Percentiles rank a stretch among this genome's conserved stretches.
Conservation (phyloP, 2,888 invertebrate species). For the Phortica okadai region DNA sequence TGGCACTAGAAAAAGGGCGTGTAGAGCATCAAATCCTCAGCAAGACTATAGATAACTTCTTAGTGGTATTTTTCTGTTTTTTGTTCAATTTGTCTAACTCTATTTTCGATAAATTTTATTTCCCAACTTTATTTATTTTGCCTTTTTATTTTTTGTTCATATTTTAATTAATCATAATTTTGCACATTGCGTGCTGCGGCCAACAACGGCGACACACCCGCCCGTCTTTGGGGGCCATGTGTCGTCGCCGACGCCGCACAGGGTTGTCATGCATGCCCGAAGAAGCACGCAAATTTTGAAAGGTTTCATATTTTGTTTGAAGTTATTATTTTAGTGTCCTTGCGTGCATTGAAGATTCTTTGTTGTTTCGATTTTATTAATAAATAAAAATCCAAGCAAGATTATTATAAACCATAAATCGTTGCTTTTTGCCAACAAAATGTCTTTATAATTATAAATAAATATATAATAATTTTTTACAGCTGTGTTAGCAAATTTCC, state of each 20-base stretch:
- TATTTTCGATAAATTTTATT: conserved; percentile 18
- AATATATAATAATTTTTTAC: background rate
- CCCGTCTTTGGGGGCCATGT: background rate
- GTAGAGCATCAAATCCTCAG: too few species aligned
- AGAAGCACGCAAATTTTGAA: background rate
- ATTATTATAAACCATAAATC: too few species aligned
- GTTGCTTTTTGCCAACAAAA: too few species aligned
- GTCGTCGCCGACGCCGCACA: background rate
- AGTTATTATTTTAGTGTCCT: background rate
- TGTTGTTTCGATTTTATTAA: background rate
- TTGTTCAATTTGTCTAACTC: background rate
- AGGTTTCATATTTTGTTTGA: background rate
- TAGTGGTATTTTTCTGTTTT: background rate
- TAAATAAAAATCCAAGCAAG: background rate
- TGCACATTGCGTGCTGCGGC: conserved; percentile 3
- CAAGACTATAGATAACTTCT: too few species aligned
- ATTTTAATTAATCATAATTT: conserved; percentile 21
- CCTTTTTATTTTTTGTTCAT: background rate
- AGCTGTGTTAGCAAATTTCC: background rate
- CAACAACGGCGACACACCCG: background rate
- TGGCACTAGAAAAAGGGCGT: too few species aligned
- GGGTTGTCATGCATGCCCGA: background rate
- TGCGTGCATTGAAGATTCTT: background rate
- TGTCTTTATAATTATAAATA: background rate
- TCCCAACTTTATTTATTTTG: background rate